Conservation (phyloP, 2,113 vertebrate species). For the Gallinago undulata region DNA sequence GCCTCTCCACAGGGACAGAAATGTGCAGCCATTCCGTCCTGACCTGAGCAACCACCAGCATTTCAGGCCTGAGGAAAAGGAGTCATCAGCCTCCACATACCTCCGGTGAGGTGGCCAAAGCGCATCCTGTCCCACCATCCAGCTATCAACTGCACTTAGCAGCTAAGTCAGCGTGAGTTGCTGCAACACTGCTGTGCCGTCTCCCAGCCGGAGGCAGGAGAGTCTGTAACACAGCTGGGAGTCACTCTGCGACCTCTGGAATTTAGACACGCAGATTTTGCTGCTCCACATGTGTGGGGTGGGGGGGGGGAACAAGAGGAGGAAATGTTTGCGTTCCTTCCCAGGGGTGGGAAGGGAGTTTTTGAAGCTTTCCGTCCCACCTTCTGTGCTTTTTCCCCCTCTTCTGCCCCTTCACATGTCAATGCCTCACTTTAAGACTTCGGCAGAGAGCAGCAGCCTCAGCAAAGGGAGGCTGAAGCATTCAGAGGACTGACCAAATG, state of each 20-base stretch:
- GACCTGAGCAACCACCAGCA: slow-evolving; percentile 4
- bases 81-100: slow-evolving; percentile 5
- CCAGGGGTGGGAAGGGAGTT: not conserved
- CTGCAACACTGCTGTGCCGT: not conserved
- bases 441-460: not conserved
- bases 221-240: not conserved
- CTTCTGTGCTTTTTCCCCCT: not conserved
- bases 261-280: not conserved
- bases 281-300: not conserved
- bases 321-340: not conserved
- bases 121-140: slow-evolving; percentile 34
- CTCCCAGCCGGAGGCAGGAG: not conserved
- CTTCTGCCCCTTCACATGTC: not conserved
- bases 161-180: not conserved
- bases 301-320: not conserved
- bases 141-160: not conserved
- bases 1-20: not conserved
- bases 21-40: not conserved
- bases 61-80: slow-evolving; percentile 20
- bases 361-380: not conserved
- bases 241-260: not conserved
- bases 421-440: not conserved
- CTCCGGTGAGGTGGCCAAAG: slow-evolving; percentile 28
- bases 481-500: not conserved
- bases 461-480: not conserved